Percentiles rank a stretch among this genome's conserved stretches.
Evolutionary conservation across 2,888 invertebrate species (phyloP).

Genomic region (Criorhina ranunculi): DNA sequence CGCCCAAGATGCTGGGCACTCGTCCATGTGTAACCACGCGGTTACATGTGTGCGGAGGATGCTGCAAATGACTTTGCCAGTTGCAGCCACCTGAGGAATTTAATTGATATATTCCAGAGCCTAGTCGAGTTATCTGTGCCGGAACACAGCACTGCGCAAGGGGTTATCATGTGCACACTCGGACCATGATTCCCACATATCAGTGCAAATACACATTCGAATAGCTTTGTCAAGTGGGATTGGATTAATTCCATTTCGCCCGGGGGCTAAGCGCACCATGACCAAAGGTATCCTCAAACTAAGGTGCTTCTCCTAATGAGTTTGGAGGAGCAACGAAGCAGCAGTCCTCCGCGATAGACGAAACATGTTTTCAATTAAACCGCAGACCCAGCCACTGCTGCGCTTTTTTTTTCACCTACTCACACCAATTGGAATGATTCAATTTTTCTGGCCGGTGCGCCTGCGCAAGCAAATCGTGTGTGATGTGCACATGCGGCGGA

Average conservation of each 20-base stretch:
- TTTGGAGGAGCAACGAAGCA: conserved; percentile 13
- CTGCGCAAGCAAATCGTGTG: conserved; percentile 50
- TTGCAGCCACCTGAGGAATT: conserved; percentile 61
- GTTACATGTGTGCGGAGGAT: conserved; percentile 31
- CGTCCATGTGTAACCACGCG: not conserved
- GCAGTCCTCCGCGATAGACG: conserved; percentile 41
- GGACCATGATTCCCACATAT: conserved; percentile 70
- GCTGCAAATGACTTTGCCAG: conserved; percentile 66
- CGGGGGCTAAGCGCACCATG: conserved; percentile 32
- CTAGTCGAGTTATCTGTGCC: conserved; percentile 43
- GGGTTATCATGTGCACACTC: conserved; percentile 50
- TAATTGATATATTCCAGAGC: conserved; percentile 72
- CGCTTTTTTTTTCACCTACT: conserved; percentile 60
- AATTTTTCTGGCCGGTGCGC: conserved; percentile 58
- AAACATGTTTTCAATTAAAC: conserved; percentile 74
- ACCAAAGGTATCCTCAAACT: conserved; percentile 8
- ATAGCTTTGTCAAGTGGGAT: conserved; percentile 75
- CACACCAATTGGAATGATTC: conserved; percentile 57
- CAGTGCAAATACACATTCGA: conserved; percentile 56
- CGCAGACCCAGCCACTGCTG: not conserved
- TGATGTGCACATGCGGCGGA: conserved; percentile 46
- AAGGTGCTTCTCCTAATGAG: conserved; percentile 52
- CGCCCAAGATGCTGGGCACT: conserved; percentile 24
- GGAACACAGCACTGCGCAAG: conserved; percentile 51
- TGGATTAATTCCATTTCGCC: conserved; percentile 65